These are phyloP conservation scores for Silvanus unidentatus DNA, from an alignment of 2,888 invertebrate genomes.

Conservation along the genomic window DNA sequence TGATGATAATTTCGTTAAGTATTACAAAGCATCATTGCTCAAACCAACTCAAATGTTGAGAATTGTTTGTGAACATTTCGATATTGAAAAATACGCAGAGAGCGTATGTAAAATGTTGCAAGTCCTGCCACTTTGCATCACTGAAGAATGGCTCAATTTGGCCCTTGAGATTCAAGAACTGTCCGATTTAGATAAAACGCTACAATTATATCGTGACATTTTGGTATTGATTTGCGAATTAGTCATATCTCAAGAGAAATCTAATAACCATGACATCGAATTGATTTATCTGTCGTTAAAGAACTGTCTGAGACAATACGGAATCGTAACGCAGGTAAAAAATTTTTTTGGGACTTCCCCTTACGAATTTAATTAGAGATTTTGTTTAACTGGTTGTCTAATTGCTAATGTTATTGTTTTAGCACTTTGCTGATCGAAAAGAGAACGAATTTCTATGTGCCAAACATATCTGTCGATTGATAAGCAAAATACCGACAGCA, in stretches of 20 bases:
- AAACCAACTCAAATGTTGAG: constrained; percentile 10
- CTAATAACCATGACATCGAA: constrained; percentile 11
- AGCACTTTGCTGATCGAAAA: no score
- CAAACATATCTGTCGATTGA: constrained; percentile 31
- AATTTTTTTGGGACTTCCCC: constrained; percentile 3
- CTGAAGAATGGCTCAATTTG: constrained; percentile 35
- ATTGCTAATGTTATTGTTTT: no score
- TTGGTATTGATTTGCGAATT: constrained; percentile 36
- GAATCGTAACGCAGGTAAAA: constrained; percentile 33
- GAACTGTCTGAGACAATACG: constrained; percentile 35
- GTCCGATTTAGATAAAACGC: constrained; percentile 23
- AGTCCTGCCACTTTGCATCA: constrained; percentile 32
- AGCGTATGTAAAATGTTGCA: constrained; percentile 18
- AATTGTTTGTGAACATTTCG: constrained; percentile 20
- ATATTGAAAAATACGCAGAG: constrained; percentile 24
- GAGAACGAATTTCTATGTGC: constrained; percentile 2
- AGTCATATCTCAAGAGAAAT: constrained; percentile 27
- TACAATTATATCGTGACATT: constrained; percentile 32
- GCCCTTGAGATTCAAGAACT: constrained; percentile 24
- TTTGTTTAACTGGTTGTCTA: no score
- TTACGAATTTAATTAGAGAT: no score
- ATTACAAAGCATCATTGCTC: constrained; percentile 15
- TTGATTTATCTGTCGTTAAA: constrained; percentile 22
- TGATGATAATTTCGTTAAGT: constrained; percentile 16
- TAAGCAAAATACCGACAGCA: constrained; percentile 31